A percentile compares a stretch with the other conserved stretches of the same genome.
These are phyloP conservation scores for Odocoileus virginianus DNA, from an alignment of 2,113 vertebrate genomes.

Conservation along the genomic window DNA sequence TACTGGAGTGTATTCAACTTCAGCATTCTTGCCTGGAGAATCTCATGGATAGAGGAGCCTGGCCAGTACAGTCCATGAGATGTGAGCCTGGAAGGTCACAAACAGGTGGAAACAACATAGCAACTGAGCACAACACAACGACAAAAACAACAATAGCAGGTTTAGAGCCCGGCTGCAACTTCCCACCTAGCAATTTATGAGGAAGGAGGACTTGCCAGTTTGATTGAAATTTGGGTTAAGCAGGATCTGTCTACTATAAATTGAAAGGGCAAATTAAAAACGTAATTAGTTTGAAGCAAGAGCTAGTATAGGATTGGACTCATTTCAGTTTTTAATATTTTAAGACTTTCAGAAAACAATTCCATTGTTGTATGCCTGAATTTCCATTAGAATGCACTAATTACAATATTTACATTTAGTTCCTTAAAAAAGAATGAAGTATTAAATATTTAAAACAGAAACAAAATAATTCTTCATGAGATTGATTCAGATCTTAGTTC, in stretches of 20 bases:
- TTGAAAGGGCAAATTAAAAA: not conserved
- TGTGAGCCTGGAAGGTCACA: not conserved
- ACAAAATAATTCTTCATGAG: not conserved
- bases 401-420: not conserved
- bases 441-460: not conserved
- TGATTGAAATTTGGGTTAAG: not conserved
- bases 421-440: not conserved
- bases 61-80: not conserved
- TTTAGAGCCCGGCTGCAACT: not conserved
- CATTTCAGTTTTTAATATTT: constrained; percentile 26
- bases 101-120: not conserved
- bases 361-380: not conserved
- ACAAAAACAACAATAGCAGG: not conserved
- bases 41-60: not conserved
- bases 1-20: not conserved
- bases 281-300: not conserved
- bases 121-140: not conserved
- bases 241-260: not conserved
- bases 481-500: not conserved
- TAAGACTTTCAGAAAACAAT: constrained; percentile 23
- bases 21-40: not conserved
- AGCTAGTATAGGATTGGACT: not conserved
- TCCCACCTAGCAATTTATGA: not conserved
- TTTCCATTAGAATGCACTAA: not conserved
- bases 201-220: not conserved